phyloP scores from a whole-genome alignment of 1,140 invertebrate genomes.

The Frieseomelitta varia region DNA sequence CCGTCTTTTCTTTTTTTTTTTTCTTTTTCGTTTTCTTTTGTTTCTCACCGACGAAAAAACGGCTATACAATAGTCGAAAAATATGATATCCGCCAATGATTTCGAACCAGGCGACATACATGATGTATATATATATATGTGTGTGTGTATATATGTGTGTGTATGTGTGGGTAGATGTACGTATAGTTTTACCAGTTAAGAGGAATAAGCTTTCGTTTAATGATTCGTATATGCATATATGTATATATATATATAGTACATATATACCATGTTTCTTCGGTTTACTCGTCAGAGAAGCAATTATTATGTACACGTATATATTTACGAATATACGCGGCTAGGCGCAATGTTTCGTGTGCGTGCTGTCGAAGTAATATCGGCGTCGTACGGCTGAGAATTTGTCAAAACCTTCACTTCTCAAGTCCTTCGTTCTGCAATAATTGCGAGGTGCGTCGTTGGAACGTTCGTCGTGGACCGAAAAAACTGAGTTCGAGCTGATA shows the following conservation, averaged over 20 bases:
- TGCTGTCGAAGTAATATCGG: slow-evolving; percentile 44
- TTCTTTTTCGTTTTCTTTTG: neutral
- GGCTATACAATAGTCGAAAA: slow-evolving; percentile 49
- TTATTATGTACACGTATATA: slow-evolving; percentile 41
- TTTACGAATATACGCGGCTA: slow-evolving; percentile 23
- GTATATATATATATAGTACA: too few species aligned
- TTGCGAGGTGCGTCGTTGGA: neutral
- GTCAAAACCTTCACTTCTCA: slow-evolving; percentile 48
- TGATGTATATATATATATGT: slow-evolving; percentile 4
- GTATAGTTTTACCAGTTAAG: slow-evolving; percentile 48
- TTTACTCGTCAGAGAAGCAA: slow-evolving; percentile 43
- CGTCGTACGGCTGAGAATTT: slow-evolving; percentile 33
- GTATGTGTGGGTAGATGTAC: slow-evolving; percentile 9
- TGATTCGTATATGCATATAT: slow-evolving; percentile 24
- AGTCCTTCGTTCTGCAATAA: neutral
- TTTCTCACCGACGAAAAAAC: slow-evolving; percentile 18
- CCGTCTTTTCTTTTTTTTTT: neutral
- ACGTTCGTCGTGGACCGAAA: neutral
- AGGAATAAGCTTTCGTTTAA: slow-evolving; percentile 56
- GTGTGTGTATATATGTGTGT: too few species aligned
- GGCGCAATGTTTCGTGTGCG: slow-evolving; percentile 26
- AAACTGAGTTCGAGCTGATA: neutral
- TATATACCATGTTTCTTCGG: slow-evolving; percentile 48
- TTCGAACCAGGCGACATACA: slow-evolving; percentile 39
- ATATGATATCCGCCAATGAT: slow-evolving; percentile 41